Base-by-base conservation (phyloP, 2,888 invertebrate genomes). In the Dicyrtoma fusca region DNA sequence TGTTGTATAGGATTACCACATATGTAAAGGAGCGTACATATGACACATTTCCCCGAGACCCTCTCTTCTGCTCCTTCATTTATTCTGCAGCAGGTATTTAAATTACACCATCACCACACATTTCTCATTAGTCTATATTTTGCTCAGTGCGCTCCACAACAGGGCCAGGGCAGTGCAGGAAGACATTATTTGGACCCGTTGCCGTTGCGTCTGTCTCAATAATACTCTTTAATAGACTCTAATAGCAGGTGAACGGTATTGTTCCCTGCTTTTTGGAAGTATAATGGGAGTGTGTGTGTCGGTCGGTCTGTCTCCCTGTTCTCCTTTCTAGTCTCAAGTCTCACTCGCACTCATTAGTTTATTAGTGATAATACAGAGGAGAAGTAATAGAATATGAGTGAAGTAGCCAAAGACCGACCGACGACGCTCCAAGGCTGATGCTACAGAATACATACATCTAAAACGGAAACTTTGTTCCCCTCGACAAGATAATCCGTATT, bases 401-500 rank as follows among this genome's bases (percentile, higher is more conserved):
- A 34, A 34, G 34, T 3, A 34, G 34, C 34, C 34, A 8, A 34
- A 8, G 34, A 57, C 14, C 23, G 25, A 57, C 23, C 10, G 23
- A 6, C 25, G 21, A 23, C 23, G 57, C 57, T 21, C 23, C 55
- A 23, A 26, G 23, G 21, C 25, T 19, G 6, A 14, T 14, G 11
- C 23, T 23, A 19, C 53, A 10, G 21, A 19, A 57, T 13, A n/a
- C n/a, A n/a, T n/a, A n/a, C n/a, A 25, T 10, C n/a, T 3, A 45
- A 21, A 19, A 53, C 19, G n/a, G 26, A 66, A 66, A 66, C 11
- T 34, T 42, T 55, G 19, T 21, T 25, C 53, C 51, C 51, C 51
- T 34, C 51, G 65, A 34, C 34, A 66, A 53, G 53, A 66, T 66
- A 66, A 66, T 55, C 55, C 66, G 66, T 42, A 66, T 66, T 66